These are phyloP conservation scores for Falco biarmicus DNA, from an alignment of 2,797 vertebrate genomes.

Conservation along the genomic window DNA sequence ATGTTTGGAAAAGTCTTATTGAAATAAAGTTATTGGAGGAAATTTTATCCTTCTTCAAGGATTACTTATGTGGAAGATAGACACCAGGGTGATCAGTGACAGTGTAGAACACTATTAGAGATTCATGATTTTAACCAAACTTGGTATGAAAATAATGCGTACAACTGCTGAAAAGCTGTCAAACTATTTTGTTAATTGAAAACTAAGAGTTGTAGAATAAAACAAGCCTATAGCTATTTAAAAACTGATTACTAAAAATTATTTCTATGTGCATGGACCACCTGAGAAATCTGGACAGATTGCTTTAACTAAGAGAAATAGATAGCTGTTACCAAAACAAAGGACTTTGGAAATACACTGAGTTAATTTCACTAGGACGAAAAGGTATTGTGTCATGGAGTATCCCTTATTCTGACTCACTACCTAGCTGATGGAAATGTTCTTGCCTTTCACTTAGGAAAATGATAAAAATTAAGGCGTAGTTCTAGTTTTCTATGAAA, in stretches of 20 bases:
- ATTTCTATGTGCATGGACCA: background rate
- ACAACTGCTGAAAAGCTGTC: background rate
- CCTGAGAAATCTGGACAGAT: background rate
- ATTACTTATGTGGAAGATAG: background rate
- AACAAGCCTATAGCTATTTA: background rate
- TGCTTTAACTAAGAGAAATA: background rate
- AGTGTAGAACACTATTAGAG: background rate
- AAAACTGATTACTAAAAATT: background rate
- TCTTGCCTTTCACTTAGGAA: background rate
- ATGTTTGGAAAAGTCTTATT: background rate
- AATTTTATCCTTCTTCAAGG: background rate
- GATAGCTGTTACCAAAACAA: background rate
- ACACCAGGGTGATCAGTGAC: background rate
- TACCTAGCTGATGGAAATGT: background rate
- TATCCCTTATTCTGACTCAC: background rate
- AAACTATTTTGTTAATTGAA: background rate
- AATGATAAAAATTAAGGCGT: background rate
- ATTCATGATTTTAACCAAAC: background rate
- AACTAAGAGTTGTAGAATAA: background rate
- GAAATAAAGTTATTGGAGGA: background rate
- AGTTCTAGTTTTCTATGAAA: background rate
- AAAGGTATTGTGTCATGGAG: background rate
- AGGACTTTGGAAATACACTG: background rate
- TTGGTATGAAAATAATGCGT: background rate
- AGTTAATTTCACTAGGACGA: background rate